phyloP scores from a whole-genome alignment of 2,888 invertebrate genomes.

The Scaptomyza cyrtandrae region DNA sequence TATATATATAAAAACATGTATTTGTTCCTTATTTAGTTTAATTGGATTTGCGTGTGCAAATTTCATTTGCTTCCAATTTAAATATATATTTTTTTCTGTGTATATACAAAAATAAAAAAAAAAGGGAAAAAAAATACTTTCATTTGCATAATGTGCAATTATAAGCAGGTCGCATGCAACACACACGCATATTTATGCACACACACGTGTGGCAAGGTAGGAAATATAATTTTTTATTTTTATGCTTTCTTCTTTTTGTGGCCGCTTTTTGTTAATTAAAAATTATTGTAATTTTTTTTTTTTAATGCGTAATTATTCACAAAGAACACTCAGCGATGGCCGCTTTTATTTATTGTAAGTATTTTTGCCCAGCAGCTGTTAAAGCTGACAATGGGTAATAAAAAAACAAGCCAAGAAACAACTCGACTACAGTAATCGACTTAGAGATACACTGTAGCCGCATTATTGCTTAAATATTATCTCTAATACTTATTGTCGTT shows the following conservation, averaged over 20 bases:
- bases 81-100: slow-evolving; percentile 3
- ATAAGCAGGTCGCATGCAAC: slow-evolving; percentile 52
- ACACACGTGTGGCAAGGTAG: slow-evolving; percentile 11
- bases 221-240: slow-evolving; percentile 13
- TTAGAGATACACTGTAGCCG: not conserved
- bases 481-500: no score
- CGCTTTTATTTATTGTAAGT: slow-evolving; percentile 60
- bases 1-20: slow-evolving; percentile 32
- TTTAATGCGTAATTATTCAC: slow-evolving; percentile 69
- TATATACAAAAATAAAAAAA: not conserved
- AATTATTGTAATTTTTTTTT: slow-evolving; percentile 77
- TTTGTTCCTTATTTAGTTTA: slow-evolving; percentile 55
- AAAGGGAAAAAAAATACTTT: slow-evolving; percentile 6
- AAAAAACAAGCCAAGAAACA: not conserved
- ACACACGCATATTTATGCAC: slow-evolving; percentile 5
- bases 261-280: slow-evolving; percentile 69
- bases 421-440: not conserved
- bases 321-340: slow-evolving; percentile 38
- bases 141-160: slow-evolving; percentile 74
- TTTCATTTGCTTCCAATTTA: slow-evolving; percentile 30
- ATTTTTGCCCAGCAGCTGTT: slow-evolving; percentile 29
- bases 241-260: slow-evolving; percentile 13
- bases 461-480: not conserved
- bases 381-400: slow-evolving; percentile 24
- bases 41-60: slow-evolving; percentile 53